phyloP scores from a whole-genome alignment of 2,113 vertebrate genomes.

The Hippocampus zosterae region DNA sequence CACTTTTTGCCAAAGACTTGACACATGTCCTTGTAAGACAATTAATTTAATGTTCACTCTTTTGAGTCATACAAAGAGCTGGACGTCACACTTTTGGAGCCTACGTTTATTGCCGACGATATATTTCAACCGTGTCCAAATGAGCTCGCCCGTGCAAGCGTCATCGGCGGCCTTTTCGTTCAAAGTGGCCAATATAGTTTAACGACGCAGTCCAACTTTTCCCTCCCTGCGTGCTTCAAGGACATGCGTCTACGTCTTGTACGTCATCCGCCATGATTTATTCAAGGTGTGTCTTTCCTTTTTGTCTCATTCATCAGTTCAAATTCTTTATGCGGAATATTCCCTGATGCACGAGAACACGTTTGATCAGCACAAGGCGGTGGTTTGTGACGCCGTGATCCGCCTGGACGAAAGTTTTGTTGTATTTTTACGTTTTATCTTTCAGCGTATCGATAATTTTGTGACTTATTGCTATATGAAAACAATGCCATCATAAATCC shows the following conservation, averaged over 20 bases:
- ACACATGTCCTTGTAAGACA: neutral
- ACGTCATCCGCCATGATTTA: neutral
- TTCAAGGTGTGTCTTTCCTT: neutral
- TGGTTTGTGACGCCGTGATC: neutral
- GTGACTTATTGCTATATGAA: no score
- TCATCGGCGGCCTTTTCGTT: constrained; percentile 20
- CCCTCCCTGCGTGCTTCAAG: neutral
- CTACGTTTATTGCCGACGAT: neutral
- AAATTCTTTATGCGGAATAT: neutral
- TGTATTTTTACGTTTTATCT: neutral
- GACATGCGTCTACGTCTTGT: neutral
- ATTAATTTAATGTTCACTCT: constrained; percentile 2
- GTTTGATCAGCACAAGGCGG: neutral
- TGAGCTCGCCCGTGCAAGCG: constrained; percentile 6
- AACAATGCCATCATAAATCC: no score
- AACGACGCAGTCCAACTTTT: neutral
- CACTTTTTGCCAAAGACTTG: neutral
- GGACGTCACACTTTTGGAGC: neutral
- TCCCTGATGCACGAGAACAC: neutral
- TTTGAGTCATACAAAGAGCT: neutral
- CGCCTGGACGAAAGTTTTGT: neutral
- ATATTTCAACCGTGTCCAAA: neutral
- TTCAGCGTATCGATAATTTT: neutral
- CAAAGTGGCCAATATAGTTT: constrained; percentile 17
- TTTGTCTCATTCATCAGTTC: neutral